A percentile compares a stretch with the other conserved stretches of the same genome.
These are phyloP conservation scores for Macquaria australasica DNA, from an alignment of 2,113 vertebrate genomes.

Conservation along the genomic window DNA sequence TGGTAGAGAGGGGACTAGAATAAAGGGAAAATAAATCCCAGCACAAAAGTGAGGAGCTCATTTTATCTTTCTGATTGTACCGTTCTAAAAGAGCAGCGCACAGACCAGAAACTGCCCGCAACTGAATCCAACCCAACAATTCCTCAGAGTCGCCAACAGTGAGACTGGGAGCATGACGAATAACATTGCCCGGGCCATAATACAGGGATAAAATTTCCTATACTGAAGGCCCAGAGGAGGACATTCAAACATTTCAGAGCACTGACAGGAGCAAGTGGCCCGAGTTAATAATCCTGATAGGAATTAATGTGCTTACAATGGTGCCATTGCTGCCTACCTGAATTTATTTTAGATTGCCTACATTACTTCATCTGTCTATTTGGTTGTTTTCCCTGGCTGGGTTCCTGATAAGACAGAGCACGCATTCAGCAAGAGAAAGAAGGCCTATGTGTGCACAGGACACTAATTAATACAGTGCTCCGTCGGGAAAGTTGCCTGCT, in stretches of 20 bases:
- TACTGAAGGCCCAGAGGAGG: conserved; percentile 54
- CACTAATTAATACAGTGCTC: conserved; percentile 85
- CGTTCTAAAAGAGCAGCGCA: conserved; percentile 42
- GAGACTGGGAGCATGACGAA: conserved; percentile 70
- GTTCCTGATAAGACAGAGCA: conserved; percentile 76
- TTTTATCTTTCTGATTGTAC: conserved; percentile 57
- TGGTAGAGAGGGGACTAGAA: conserved; percentile 23
- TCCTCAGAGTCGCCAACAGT: conserved; percentile 59
- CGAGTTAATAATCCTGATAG: conserved; percentile 75
- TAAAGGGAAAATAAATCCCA: conserved; percentile 52
- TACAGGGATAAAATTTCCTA: conserved; percentile 69
- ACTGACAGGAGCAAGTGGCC: conserved; percentile 60
- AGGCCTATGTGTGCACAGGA: conserved; percentile 78
- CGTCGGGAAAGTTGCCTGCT: conserved; percentile 73
- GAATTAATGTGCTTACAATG: conserved; percentile 74
- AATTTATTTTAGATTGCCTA: conserved; percentile 76
- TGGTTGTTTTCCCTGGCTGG: conserved; percentile 64
- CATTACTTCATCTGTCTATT: conserved; percentile 74
- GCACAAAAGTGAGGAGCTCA: conserved; percentile 51
- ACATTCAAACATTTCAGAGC: conserved; percentile 57
- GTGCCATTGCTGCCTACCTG: conserved; percentile 72
- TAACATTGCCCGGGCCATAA: conserved; percentile 60
- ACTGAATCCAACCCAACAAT: conserved; percentile 67
- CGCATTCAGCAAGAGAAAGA: conserved; percentile 72
- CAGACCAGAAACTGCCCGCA: conserved; percentile 52